Base-by-base conservation (phyloP, 2,888 invertebrate species). In the Apotomis capreana region DNA sequence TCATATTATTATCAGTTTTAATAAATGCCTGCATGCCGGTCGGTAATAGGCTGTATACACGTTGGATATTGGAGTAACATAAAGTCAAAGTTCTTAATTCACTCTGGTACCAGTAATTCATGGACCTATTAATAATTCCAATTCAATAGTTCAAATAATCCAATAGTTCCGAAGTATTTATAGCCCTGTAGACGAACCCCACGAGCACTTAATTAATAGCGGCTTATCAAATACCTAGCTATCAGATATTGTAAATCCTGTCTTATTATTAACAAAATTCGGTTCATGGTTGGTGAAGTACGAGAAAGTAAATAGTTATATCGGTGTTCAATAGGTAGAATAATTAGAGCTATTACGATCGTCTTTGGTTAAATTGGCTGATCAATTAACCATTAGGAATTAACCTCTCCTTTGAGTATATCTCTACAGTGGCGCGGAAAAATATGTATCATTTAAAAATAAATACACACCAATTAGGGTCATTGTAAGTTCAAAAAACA, bases 161-260 rank as follows among this genome's bases (percentile, higher is more conserved):
- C 63, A 59, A 37, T 13, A 54, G 59, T 64, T 70, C 8, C 26
- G 26, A 64, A 64, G 54, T 59, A 59, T 64, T 63, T 46, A 58
- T 58, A 64, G 52, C 26, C 57, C 51, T 15, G 36, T 59, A 49
- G 58, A 58, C 58, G 63, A 59, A 59, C 55, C 54, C 69, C 8
- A 55, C 26, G 36, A 40, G n/a, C 54, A 46, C n/a, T 26, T 64
- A 52, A 54, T 70, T 59, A 70, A 59, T 52, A 9, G 57, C 0
- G 36, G 15, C 52, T 59, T 40, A 55, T 12, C 26, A 51, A 36
- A 62, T n/a, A 62, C 36, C 49, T 51, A 51, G n/a, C 62, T 60
- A 12, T 60, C 0, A n/a, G 40, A 40, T 40, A 40, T 40, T 10
- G 36, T 37, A 62, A 62, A 51, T 13, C 15, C 46, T 46, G 15